Evolutionary conservation across 2,113 vertebrate genomes (phyloP).

Genomic region (Typhlomys cinereus): DNA sequence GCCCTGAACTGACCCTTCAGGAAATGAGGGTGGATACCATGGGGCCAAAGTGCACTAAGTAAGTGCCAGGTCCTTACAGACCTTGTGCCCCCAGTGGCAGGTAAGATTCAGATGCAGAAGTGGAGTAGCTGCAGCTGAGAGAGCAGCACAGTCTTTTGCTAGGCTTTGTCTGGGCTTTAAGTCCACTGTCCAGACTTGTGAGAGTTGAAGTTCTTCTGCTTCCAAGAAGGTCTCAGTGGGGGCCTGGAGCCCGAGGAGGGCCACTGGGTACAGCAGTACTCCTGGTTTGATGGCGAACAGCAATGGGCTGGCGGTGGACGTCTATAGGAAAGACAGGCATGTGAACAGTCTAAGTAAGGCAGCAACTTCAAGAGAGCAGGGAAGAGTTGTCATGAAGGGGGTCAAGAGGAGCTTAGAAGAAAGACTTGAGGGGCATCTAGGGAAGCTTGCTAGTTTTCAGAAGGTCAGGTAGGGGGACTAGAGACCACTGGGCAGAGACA

Average conservation of each 20-base stretch:
- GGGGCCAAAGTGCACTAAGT: conserved; percentile 65
- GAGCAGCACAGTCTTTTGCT: not conserved
- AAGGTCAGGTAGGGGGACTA: not conserved
- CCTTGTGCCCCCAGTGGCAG: not conserved
- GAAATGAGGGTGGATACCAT: conserved; percentile 41
- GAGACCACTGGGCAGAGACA: not conserved
- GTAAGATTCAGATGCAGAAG: conserved; percentile 25
- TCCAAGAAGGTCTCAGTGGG: conserved; percentile 60
- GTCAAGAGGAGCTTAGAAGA: not conserved
- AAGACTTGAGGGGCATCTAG: not conserved
- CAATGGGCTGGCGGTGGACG: conserved; percentile 88
- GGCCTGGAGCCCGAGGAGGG: conserved; percentile 67
- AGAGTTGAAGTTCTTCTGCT: conserved; percentile 56
- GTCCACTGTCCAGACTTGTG: conserved; percentile 8
- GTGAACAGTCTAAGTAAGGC: not conserved
- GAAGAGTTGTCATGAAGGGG: not conserved
- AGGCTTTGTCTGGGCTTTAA: not conserved
- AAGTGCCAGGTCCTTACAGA: not conserved
- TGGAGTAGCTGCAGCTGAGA: not conserved
- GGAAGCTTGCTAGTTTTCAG: not conserved
- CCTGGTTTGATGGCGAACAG: conserved; percentile 47
- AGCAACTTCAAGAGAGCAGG: not conserved
- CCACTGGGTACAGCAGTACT: not conserved
- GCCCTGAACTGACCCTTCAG: conserved; percentile 23
- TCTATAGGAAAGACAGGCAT: conserved; percentile 83